These are phyloP conservation scores for Scaptomyza tumidula DNA, from an alignment of 2,888 invertebrate species.

Conservation along the genomic window DNA sequence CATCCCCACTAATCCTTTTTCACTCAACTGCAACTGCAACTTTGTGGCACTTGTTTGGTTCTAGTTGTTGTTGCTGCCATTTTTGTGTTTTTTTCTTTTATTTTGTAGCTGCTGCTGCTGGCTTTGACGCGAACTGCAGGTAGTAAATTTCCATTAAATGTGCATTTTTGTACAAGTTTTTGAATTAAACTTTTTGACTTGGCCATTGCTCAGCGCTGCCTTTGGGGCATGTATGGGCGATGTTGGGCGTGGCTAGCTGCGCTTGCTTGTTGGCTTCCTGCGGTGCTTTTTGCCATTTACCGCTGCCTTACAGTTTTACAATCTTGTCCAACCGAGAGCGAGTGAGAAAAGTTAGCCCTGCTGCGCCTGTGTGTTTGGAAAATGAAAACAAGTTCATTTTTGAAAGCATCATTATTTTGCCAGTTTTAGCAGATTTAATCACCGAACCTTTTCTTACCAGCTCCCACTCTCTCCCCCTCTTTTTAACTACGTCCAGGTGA, in stretches of 20 bases:
- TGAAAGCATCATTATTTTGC: conserved; percentile 62
- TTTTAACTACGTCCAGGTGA: conserved; percentile 4
- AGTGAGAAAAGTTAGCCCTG: conserved; percentile 33
- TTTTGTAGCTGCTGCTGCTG: conserved; percentile 42
- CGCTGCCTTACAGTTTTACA: conserved; percentile 68
- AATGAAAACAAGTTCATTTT: conserved; percentile 71
- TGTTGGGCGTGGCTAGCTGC: conserved; percentile 6
- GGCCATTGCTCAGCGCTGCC: conserved; percentile 62
- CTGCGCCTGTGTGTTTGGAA: conserved; percentile 13
- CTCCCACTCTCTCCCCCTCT: not conserved
- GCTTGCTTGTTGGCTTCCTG: conserved; percentile 30
- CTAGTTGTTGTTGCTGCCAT: conserved; percentile 22
- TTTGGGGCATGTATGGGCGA: conserved; percentile 20
- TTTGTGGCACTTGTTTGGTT: conserved; percentile 74
- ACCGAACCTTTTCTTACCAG: conserved; percentile 1
- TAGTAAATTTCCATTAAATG: conserved; percentile 83
- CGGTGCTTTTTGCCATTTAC: conserved; percentile 44
- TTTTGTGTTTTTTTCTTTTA: conserved; percentile 4
- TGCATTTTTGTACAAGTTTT: conserved; percentile 82
- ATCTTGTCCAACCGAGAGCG: conserved; percentile 76
- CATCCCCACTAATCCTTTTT: conserved; percentile 11
- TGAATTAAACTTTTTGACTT: conserved; percentile 80
- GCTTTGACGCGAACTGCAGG: conserved; percentile 71
- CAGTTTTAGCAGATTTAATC: conserved; percentile 42
- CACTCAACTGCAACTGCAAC: conserved; percentile 61